phyloP scores from a whole-genome alignment of 2,888 invertebrate species.

The Tholera decimalis region DNA sequence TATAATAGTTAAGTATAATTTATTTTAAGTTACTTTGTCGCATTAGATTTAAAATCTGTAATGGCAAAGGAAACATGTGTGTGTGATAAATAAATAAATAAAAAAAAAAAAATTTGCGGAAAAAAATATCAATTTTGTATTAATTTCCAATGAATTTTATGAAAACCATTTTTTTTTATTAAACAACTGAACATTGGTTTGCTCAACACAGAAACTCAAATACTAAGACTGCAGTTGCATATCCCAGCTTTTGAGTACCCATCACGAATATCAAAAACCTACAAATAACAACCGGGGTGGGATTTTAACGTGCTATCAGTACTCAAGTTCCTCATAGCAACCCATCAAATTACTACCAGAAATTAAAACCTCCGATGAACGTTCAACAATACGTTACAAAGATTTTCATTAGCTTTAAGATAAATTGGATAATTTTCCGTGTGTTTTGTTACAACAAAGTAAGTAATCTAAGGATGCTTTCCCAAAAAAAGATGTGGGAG shows the following conservation, averaged over 20 bases:
- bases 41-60: too few relatives aligned
- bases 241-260: too few relatives aligned
- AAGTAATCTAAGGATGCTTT: background rate
- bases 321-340: background rate
- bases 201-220: background rate
- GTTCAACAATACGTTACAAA: background rate
- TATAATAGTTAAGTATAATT: too few relatives aligned
- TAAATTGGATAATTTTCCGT: background rate
- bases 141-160: too few relatives aligned
- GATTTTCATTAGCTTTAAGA: slow-evolving; percentile 1
- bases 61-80: too few relatives aligned
- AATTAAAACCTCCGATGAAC: background rate
- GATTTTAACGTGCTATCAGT: background rate
- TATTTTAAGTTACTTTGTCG: too few relatives aligned
- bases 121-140: too few relatives aligned
- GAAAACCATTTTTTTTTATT: too few relatives aligned
- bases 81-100: too few relatives aligned
- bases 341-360: background rate
- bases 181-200: too few relatives aligned
- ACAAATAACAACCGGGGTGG: background rate
- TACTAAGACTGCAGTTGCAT: background rate
- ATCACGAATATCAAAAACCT: background rate
- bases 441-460: background rate
- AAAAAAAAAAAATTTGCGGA: too few relatives aligned
- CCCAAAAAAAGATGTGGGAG: background rate